These are phyloP conservation scores for Numenius arquata DNA, from an alignment of 2,113 vertebrate species.

Conservation along the genomic window DNA sequence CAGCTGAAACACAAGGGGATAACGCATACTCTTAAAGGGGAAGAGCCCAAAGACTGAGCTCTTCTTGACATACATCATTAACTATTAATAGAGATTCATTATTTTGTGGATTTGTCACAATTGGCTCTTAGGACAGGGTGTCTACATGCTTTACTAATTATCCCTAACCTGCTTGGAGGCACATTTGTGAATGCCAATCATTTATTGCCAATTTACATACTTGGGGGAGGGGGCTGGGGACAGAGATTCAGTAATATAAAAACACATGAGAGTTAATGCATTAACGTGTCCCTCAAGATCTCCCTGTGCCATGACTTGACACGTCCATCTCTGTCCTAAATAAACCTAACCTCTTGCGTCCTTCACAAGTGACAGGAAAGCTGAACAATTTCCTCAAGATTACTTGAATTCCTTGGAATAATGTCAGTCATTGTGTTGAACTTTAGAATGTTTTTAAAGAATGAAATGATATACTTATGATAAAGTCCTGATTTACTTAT, in stretches of 20 bases:
- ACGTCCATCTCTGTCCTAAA: constrained; percentile 54
- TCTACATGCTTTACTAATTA: constrained; percentile 72
- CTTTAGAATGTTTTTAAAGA: background rate
- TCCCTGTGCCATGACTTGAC: constrained; percentile 23
- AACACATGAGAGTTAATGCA: constrained; percentile 17
- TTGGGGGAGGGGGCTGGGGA: background rate
- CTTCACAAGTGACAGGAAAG: constrained; percentile 36
- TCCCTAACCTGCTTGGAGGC: constrained; percentile 68
- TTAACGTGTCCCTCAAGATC: constrained; percentile 51
- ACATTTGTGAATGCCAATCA: constrained; percentile 71
- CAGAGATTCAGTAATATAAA: constrained; percentile 9
- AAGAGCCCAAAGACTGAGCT: background rate
- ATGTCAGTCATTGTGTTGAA: background rate
- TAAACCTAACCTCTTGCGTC: constrained; percentile 50
- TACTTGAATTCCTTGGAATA: constrained; percentile 16
- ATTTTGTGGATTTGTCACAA: constrained; percentile 69
- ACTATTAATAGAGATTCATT: constrained; percentile 69
- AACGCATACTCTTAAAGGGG: background rate
- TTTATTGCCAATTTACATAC: constrained; percentile 66
- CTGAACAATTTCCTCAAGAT: constrained; percentile 33
- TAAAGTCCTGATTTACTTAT: background rate
- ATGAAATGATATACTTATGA: background rate
- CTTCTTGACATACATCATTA: constrained; percentile 57
- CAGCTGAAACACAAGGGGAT: constrained; percentile 16
- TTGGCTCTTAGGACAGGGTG: constrained; percentile 63